These are phyloP conservation scores for Odontomyia ornata DNA, from an alignment of 2,888 invertebrate genomes.

Conservation along the genomic window DNA sequence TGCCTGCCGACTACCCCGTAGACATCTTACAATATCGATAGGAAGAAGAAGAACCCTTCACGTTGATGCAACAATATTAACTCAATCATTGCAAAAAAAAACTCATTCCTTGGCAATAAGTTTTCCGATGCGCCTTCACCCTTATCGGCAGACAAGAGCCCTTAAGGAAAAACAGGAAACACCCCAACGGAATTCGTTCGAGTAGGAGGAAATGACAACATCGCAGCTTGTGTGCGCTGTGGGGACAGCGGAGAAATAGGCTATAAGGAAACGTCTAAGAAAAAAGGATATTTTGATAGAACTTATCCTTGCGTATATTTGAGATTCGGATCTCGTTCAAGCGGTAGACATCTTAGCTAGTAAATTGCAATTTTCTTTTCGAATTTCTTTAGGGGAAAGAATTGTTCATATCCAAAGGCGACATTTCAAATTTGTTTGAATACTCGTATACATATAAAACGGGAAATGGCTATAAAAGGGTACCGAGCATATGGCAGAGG, in stretches of 20 bases:
- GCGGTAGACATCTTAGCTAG: not conserved
- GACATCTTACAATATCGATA: no score
- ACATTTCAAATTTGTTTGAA: not conserved
- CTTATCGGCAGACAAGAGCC: not conserved
- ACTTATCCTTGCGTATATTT: no score
- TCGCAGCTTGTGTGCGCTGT: not conserved
- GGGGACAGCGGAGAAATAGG: not conserved
- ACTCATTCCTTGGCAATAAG: not conserved
- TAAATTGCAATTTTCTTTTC: slow-evolving; percentile 14
- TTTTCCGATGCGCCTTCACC: not conserved
- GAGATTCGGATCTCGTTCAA: not conserved
- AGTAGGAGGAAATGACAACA: not conserved
- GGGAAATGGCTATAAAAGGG: not conserved
- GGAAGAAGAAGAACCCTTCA: not conserved
- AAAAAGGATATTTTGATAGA: no score
- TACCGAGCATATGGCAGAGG: not conserved
- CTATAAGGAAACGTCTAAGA: no score
- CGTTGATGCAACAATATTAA: slow-evolving; percentile 4
- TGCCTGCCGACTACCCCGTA: no score
- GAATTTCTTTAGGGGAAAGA: not conserved
- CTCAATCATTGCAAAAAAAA: slow-evolving; percentile 9
- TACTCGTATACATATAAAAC: not conserved
- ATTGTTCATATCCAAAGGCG: not conserved
- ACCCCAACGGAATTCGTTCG: not conserved
- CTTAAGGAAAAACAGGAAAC: not conserved